phyloP scores from a whole-genome alignment of 1,140 invertebrate species.

The Atopsyche davidsoni region DNA sequence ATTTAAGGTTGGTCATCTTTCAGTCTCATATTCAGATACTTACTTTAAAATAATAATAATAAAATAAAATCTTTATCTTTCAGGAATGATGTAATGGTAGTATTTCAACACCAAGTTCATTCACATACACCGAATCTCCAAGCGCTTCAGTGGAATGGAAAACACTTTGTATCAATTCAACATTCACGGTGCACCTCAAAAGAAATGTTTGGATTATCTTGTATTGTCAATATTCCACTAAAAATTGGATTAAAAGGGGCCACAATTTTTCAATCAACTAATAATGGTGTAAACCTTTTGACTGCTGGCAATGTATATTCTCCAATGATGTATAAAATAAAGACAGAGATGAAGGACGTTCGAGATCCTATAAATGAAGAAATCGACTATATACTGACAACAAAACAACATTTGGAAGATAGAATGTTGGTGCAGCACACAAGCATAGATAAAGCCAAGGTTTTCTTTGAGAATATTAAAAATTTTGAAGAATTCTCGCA shows the following conservation, averaged over 20 bases:
- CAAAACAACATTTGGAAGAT: slow-evolving; percentile 14
- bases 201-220: slow-evolving; percentile 27
- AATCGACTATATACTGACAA: slow-evolving; percentile 15
- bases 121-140: too few relatives aligned
- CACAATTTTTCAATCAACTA: slow-evolving; percentile 1
- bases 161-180: slow-evolving; percentile 37
- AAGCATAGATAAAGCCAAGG: slow-evolving; percentile 15
- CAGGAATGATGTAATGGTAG: slow-evolving; percentile 44
- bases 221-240: slow-evolving; percentile 24
- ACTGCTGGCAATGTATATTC: slow-evolving; percentile 27
- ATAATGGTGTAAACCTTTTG: slow-evolving; percentile 15
- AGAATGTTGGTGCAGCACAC: slow-evolving; percentile 19
- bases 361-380: slow-evolving; percentile 17
- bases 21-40: neutral
- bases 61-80: slow-evolving; percentile 1
- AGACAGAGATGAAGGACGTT: slow-evolving; percentile 19
- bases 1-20: slow-evolving; percentile 18
- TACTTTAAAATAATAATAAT: neutral
- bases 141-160: slow-evolving; percentile 45
- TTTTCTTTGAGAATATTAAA: too few relatives aligned
- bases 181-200: slow-evolving; percentile 22
- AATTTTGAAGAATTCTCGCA: too few relatives aligned
- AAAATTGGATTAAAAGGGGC: slow-evolving; percentile 25
- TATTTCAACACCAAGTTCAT: slow-evolving; percentile 44
- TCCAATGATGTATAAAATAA: slow-evolving; percentile 24